phyloP scores from a whole-genome alignment of 2,113 vertebrate genomes.

The Gadus chalcogrammus region DNA sequence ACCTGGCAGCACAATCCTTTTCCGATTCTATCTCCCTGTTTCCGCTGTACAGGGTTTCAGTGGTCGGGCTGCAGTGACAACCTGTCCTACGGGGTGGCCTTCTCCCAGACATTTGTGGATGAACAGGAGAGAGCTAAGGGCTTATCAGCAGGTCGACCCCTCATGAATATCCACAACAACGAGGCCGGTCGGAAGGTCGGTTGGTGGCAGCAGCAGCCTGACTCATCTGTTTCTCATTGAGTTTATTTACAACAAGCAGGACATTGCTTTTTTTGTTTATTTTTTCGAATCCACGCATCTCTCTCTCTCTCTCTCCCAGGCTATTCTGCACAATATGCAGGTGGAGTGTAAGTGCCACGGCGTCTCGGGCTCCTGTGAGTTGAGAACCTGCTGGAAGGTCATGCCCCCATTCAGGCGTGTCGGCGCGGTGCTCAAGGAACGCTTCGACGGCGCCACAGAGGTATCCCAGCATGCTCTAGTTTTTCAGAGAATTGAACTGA shows the following conservation, averaged over 20 bases:
- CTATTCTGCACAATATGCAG: slow-evolving; percentile 77
- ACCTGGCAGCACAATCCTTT: no score
- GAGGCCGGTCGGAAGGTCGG: slow-evolving; percentile 76
- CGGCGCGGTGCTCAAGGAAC: slow-evolving; percentile 74
- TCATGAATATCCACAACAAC: slow-evolving; percentile 78
- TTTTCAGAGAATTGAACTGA: background rate
- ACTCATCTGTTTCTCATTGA: background rate
- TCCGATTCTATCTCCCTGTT: background rate
- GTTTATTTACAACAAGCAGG: background rate
- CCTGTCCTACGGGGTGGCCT: slow-evolving; percentile 70
- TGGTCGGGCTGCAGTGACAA: slow-evolving; percentile 82
- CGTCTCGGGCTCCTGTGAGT: slow-evolving; percentile 73
- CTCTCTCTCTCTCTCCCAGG: slow-evolving; percentile 43
- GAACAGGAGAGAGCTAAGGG: slow-evolving; percentile 68
- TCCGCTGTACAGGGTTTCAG: slow-evolving; percentile 69
- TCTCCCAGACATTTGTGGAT: slow-evolving; percentile 79
- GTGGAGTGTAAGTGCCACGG: slow-evolving; percentile 76
- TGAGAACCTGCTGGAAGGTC: slow-evolving; percentile 76
- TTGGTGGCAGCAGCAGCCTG: background rate
- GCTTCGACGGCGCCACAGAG: slow-evolving; percentile 71
- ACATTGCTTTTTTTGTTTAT: background rate
- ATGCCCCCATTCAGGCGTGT: slow-evolving; percentile 73
- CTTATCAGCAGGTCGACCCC: slow-evolving; percentile 61
- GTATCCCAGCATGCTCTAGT: slow-evolving; percentile 30
- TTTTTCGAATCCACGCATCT: background rate